These are phyloP conservation scores for Gisinianus flammeolus DNA, from an alignment of 2,888 invertebrate species.

Conservation along the genomic window DNA sequence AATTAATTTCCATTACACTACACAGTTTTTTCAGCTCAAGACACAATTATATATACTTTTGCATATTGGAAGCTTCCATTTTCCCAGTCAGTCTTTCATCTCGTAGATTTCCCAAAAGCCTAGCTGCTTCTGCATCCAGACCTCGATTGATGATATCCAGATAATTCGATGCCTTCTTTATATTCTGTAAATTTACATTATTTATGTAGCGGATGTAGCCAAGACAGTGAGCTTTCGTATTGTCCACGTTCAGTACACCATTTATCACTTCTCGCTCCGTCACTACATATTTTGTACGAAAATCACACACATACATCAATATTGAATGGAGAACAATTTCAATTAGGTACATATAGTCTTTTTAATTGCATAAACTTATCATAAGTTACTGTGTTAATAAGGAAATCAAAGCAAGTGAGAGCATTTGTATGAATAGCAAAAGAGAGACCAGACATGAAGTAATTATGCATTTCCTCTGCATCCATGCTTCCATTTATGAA, in stretches of 20 bases:
- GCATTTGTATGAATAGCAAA: neutral
- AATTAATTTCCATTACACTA: neutral
- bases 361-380: no score
- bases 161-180: slow-evolving; percentile 92
- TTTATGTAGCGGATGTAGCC: slow-evolving; percentile 95
- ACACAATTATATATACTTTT: slow-evolving; percentile 70
- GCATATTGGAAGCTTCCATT: slow-evolving; percentile 85
- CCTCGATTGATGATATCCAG: slow-evolving; percentile 92
- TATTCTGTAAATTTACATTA: slow-evolving; percentile 93
- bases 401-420: neutral
- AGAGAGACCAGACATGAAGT: slow-evolving; percentile 91
- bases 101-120: slow-evolving; percentile 82
- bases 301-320: neutral
- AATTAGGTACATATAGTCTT: no score
- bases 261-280: slow-evolving; percentile 98
- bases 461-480: slow-evolving; percentile 93
- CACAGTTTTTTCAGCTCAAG: neutral
- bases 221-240: slow-evolving; percentile 92
- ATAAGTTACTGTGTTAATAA: no score
- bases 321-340: no score
- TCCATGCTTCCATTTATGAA: slow-evolving; percentile 83
- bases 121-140: slow-evolving; percentile 91
- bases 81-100: slow-evolving; percentile 88
- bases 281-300: slow-evolving; percentile 68
- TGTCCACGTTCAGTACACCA: slow-evolving; percentile 89